Evolutionary conservation across 2,113 vertebrate genomes (phyloP).

Genomic region (Gopherus evgoodei): DNA sequence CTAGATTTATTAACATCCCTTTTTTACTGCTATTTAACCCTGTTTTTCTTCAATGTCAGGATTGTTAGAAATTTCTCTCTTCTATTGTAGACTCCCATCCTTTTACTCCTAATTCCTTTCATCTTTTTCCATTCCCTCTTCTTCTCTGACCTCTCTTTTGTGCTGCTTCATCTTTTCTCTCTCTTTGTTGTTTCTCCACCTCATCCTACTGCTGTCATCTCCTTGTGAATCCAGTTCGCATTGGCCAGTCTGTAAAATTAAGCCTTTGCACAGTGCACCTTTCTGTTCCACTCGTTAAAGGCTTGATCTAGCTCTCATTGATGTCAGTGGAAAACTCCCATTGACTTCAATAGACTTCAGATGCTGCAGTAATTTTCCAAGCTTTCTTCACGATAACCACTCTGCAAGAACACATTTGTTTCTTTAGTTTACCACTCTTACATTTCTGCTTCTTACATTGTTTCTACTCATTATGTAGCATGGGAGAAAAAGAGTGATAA

Average conservation of each 20-base stretch:
- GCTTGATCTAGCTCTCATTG: not conserved
- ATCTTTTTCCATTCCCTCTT: not conserved
- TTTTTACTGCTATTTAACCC: not conserved
- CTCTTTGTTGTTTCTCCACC: not conserved
- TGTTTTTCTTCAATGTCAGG: not conserved
- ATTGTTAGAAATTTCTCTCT: rapidly evolving
- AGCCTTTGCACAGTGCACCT: not conserved
- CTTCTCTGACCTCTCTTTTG: not conserved
- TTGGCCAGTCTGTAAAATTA: not conserved
- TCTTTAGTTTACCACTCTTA: not conserved
- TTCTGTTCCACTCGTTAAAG: not conserved
- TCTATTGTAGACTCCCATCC: not conserved
- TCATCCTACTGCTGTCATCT: not conserved
- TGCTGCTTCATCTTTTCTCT: not conserved
- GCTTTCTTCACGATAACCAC: not conserved
- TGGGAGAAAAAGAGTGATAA: not conserved
- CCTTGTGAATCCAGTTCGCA: not conserved
- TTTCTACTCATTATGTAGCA: not conserved
- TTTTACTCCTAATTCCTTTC: not conserved
- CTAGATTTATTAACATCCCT: not conserved
- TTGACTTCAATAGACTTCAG: not conserved
- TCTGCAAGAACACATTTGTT: not conserved
- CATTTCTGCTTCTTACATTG: not conserved
- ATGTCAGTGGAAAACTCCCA: not conserved
- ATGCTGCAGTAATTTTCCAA: not conserved